Conservation (phyloP, 2,113 vertebrate species). For the Limanda limanda region DNA sequence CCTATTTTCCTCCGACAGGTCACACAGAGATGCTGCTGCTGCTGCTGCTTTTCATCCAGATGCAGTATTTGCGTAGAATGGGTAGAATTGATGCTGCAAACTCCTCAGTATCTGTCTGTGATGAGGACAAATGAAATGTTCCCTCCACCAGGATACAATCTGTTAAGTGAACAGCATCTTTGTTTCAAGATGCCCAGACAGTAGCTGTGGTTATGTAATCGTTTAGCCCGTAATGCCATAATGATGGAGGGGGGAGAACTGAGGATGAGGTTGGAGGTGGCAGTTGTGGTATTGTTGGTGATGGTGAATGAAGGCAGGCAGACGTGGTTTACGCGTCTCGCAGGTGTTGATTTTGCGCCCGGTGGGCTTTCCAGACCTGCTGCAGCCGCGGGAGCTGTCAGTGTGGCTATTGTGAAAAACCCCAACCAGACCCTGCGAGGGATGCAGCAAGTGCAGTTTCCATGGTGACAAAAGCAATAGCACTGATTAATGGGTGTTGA, state of each 20-base stretch:
- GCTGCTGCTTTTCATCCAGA: conserved; percentile 6
- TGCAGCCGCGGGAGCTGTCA: conserved; percentile 58
- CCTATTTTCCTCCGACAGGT: conserved; percentile 7
- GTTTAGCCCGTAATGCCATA: conserved; percentile 29
- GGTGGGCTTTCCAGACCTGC: conserved; percentile 54
- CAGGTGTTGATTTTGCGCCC: conserved; percentile 14
- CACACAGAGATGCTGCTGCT: neutral
- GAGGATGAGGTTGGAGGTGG: neutral
- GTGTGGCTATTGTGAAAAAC: conserved; percentile 50
- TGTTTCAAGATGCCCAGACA: conserved; percentile 36
- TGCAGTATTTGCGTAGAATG: neutral
- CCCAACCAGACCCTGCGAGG: conserved; percentile 52
- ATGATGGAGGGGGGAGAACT: neutral
- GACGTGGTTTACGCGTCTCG: conserved; percentile 16
- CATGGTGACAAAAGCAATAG: conserved; percentile 84
- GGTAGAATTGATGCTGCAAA: neutral
- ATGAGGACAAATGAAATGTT: neutral
- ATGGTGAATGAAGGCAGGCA: neutral
- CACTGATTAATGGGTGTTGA: conserved; percentile 76
- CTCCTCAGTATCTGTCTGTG: neutral
- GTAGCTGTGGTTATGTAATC: conserved; percentile 62
- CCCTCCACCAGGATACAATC: neutral
- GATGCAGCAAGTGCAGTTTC: conserved; percentile 83
- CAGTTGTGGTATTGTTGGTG: neutral
- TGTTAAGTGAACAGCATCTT: conserved; percentile 5